Conservation (phyloP, 1,140 invertebrate genomes). For the Panulirus ornatus region DNA sequence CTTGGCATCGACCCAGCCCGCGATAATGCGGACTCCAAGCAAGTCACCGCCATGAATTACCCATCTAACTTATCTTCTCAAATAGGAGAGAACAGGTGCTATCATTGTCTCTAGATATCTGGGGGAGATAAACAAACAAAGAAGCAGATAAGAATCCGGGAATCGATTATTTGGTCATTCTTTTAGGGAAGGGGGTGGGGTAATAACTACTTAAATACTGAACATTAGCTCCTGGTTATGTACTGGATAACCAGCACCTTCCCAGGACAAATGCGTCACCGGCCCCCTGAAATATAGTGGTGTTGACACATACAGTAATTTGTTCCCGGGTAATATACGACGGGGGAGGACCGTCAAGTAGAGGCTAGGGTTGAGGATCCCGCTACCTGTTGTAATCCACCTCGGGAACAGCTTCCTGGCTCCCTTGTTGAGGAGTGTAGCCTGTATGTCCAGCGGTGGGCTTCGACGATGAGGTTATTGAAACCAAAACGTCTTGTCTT, state of each 20-base stretch:
- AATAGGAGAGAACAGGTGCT: not conserved
- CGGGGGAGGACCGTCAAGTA: not conserved
- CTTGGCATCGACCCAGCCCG: not conserved
- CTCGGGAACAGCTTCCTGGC: no score
- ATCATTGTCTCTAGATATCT: not conserved
- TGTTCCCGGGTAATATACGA: not conserved
- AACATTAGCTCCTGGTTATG: not conserved
- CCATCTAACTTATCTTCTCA: not conserved
- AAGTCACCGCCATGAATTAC: not conserved
- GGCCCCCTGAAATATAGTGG: not conserved
- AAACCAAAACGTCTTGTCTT: no score
- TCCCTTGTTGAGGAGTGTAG: no score
- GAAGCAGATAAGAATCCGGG: not conserved
- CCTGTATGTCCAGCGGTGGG: no score
- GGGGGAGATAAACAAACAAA: not conserved
- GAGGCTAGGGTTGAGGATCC: no score
- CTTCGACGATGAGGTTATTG: no score
- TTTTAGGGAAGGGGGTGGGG: not conserved
- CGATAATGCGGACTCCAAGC: not conserved
- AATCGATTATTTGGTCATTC: not conserved
- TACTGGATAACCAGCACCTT: not conserved
- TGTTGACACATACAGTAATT: slow-evolving; percentile 9
- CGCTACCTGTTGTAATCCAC: no score
- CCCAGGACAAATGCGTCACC: not conserved
- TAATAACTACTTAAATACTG: not conserved